Conservation (phyloP, 2,888 invertebrate species). For the Ectemnius continuus region DNA sequence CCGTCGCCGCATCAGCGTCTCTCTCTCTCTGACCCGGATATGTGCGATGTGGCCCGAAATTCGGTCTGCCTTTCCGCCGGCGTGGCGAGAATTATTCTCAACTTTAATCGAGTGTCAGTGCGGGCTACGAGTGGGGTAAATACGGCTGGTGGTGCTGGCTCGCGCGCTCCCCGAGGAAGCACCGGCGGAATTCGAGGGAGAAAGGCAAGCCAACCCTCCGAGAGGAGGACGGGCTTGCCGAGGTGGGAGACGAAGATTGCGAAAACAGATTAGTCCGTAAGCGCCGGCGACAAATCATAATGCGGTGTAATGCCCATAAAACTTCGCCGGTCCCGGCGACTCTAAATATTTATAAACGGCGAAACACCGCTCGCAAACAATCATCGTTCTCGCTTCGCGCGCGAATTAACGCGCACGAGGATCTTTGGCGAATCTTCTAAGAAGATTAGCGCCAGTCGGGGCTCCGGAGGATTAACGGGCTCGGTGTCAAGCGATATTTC, state of each 20-base stretch:
- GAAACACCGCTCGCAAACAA: constrained; percentile 1
- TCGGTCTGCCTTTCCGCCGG: neutral
- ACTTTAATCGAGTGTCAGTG: constrained; percentile 41
- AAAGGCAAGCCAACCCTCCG: too few species aligned
- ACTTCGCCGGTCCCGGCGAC: neutral
- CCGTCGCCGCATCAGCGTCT: neutral
- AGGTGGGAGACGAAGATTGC: too few species aligned
- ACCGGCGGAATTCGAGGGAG: neutral
- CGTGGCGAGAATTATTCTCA: constrained; percentile 29
- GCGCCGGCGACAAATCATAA: constrained; percentile 3
- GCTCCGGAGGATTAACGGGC: constrained; percentile 57
- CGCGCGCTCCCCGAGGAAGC: neutral
- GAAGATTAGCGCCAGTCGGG: constrained; percentile 48
- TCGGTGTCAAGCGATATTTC: constrained; percentile 54
- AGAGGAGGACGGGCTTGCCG: too few species aligned
- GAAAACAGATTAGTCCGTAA: constrained; percentile 4
- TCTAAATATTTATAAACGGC: constrained; percentile 23
- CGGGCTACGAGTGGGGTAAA: constrained; percentile 19
- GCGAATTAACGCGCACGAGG: constrained; percentile 47
- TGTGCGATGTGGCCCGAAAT: neutral
- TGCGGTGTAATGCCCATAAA: constrained; percentile 3
- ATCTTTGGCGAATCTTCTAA: constrained; percentile 48
- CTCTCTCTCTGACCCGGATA: neutral
- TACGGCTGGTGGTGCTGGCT: neutral
- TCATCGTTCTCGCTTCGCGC: constrained; percentile 11